phyloP scores from a whole-genome alignment of 2,888 invertebrate species.

The Drosophila aldrichi region DNA sequence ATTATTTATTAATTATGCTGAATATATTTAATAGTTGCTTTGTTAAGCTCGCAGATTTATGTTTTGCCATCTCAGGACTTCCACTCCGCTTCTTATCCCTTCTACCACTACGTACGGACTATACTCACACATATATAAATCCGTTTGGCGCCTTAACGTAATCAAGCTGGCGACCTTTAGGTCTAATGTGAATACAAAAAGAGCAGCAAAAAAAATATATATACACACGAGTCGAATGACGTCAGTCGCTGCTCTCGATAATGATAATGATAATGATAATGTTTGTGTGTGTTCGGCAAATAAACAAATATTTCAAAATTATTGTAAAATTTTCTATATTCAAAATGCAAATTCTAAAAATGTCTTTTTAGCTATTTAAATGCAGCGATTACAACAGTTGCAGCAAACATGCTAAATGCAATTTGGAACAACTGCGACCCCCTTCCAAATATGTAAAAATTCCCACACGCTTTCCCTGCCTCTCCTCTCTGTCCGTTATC shows the following conservation, averaged over 20 bases:
- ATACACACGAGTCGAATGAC: constrained; percentile 31
- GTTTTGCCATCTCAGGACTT: neutral
- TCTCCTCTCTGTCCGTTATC: neutral
- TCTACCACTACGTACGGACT: neutral
- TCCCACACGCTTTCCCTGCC: neutral
- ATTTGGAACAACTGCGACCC: constrained; percentile 42
- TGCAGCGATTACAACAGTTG: constrained; percentile 34
- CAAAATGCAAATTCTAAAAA: constrained; percentile 2
- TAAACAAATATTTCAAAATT: constrained; percentile 31
- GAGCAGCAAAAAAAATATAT: neutral
- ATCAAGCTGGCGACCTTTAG: constrained; percentile 23
- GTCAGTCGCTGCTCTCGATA: constrained; percentile 39
- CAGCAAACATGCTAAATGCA: constrained; percentile 48
- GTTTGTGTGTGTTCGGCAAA: constrained; percentile 1
- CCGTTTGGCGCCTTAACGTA: constrained; percentile 17
- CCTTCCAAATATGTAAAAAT: neutral
- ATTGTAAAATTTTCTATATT: constrained; percentile 4
- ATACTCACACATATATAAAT: constrained; percentile 1
- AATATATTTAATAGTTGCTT: neutral
- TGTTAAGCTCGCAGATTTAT: neutral
- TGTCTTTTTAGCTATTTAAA: constrained; percentile 30
- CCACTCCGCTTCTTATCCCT: neutral
- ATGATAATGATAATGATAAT: constrained; percentile 4
- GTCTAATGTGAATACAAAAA: constrained; percentile 16
- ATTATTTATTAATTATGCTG: neutral